Evolutionary conservation across 2,113 vertebrate genomes (phyloP), one percentile per base, ranked within the genome.

Genomic region (Tympanuchus pallidicinctus): DNA sequence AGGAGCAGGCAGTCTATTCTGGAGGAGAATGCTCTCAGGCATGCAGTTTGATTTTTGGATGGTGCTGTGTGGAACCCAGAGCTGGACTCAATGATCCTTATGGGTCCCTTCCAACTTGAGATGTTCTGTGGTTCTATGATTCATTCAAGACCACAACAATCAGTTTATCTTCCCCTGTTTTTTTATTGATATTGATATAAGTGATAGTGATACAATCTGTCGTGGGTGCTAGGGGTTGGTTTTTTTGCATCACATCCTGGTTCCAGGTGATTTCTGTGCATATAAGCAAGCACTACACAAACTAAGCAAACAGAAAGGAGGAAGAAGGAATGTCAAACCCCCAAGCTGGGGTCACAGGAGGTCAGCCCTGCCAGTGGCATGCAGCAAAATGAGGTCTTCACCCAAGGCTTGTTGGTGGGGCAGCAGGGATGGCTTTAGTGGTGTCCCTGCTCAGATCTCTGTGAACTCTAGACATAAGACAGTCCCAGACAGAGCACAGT

Each of bases 261-360:
- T 32, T 67, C 45, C 38, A 13, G 13, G 45, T 3, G 0, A 28
- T 66, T 66, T 60, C 45, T 54, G 40, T 11, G 13, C 24, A 48
- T 22, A 13, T 14, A 82, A 82, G 30, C 8, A 11, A 36, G 76
- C 25, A 13, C 14, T 6, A 54, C 65, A 42, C 32, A 59, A 66
- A 43, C 47, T 57, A 61, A 67, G 20, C 45, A 72, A 66, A 64
- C 6, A 50, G 45, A 63, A 86, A 24, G 81, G 12, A 82, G 21
- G 17, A 63, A 42, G 42, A 63, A 71, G 20, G 30, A 57, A 9
- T n/a, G 38, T 18, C 27, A 50, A 42, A 36, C 36, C 38, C 9
- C 38, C 38, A 38, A 38, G 1, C 2, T 15, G 21, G 52, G 4
- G 27, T 38, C 2, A 1, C 8, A 22, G 48, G 19, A 25, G 63